Conservation (phyloP, 2,888 invertebrate genomes). For the Mechanitis mazaeus region DNA sequence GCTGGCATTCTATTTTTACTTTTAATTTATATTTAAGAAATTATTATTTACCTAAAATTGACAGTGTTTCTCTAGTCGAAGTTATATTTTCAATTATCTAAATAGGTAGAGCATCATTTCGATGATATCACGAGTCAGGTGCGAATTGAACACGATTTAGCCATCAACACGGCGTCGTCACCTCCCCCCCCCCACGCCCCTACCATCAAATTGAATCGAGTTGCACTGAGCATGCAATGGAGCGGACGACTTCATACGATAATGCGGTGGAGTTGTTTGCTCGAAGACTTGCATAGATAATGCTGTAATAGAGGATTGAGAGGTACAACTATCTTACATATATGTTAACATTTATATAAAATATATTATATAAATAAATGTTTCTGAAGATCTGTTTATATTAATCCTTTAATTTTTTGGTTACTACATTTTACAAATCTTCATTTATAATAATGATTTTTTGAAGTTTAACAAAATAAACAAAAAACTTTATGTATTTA, state of each 20-base stretch:
- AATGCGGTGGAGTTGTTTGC: constrained; percentile 23
- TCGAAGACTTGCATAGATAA: constrained; percentile 17
- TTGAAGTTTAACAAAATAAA: no score
- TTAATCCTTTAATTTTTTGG: no score
- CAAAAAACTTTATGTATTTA: no score
- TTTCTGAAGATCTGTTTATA: not conserved
- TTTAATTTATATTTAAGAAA: not conserved
- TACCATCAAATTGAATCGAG: constrained; percentile 65
- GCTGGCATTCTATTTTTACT: no score
- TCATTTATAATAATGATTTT: no score
- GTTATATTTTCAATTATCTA: not conserved
- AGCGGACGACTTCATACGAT: constrained; percentile 12
- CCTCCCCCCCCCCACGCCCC: constrained; percentile 40
- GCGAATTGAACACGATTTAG: constrained; percentile 72
- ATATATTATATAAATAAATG: not conserved
- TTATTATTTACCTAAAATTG: not conserved
- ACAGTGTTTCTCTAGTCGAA: not conserved
- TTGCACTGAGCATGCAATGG: constrained; percentile 41
- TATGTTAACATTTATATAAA: not conserved
- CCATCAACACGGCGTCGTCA: constrained; percentile 67
- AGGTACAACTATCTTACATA: not conserved
- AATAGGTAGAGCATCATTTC: constrained; percentile 46
- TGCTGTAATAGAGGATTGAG: constrained; percentile 8
- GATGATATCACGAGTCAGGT: constrained; percentile 50
- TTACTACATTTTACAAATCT: no score